A percentile compares a stretch with the other conserved stretches of the same genome.
Evolutionary conservation across 35 echinoderm and acorn worm genomes (phyloP).

Genomic region (Patiria miniata): DNA sequence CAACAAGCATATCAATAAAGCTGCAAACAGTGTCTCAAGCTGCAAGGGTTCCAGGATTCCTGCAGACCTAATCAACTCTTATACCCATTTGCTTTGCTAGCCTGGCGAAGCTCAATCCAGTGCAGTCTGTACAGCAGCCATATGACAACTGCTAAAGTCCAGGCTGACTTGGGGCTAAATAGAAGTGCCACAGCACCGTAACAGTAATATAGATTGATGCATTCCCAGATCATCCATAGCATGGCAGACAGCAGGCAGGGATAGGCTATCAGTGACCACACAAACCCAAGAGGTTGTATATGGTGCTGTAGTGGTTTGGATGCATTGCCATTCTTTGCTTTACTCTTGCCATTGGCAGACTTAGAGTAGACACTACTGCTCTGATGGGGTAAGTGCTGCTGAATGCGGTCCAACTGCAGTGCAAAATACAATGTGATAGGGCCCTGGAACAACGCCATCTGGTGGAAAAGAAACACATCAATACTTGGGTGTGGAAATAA

Average conservation of each 20-base stretch:
- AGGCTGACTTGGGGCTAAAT: conserved; percentile 52
- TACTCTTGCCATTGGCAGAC: neutral
- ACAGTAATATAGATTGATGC: conserved; percentile 33
- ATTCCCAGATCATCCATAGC: conserved; percentile 31
- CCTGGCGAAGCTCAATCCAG: neutral
- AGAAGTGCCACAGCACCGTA: conserved; percentile 60
- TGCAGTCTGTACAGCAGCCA: conserved; percentile 58
- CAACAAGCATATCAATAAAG: no score
- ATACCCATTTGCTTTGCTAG: conserved; percentile 35
- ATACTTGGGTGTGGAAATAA: no score
- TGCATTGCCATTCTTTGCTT: neutral
- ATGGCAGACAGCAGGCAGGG: conserved; percentile 20
- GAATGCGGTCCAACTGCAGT: conserved; percentile 33
- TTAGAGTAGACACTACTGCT: neutral
- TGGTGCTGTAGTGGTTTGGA: neutral
- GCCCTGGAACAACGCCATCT: conserved; percentile 75
- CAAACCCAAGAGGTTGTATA: neutral
- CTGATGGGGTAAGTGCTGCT: neutral
- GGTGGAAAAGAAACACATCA: neutral
- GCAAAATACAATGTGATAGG: conserved; percentile 68
- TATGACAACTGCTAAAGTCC: conserved; percentile 32
- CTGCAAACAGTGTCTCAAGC: neutral
- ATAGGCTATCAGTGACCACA: conserved; percentile 26
- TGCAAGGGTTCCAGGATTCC: no score
- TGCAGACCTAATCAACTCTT: neutral